A percentile compares a stretch with the other conserved stretches of the same genome.
Evolutionary conservation across 2,113 vertebrate genomes (phyloP).

Genomic region (Bos javanicus): DNA sequence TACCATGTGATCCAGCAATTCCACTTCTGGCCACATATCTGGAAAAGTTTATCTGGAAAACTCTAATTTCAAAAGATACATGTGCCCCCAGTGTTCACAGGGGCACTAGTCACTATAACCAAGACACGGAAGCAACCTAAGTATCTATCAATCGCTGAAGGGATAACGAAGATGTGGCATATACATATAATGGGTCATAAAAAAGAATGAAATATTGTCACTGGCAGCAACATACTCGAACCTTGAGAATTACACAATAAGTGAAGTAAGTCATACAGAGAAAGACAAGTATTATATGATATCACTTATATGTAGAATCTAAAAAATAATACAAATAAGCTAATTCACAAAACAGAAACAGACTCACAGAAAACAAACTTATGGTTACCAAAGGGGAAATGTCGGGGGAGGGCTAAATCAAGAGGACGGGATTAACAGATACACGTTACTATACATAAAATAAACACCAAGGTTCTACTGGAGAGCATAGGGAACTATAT

Average conservation of each 20-base stretch:
- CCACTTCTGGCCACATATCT: not conserved
- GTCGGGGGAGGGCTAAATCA: not conserved
- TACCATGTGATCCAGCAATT: not conserved
- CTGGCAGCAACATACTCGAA: not conserved
- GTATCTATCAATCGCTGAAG: too few relatives aligned
- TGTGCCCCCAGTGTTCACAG: not conserved
- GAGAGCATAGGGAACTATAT: not conserved
- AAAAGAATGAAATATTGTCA: not conserved
- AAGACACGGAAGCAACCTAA: not conserved
- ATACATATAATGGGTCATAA: not conserved
- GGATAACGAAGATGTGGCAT: not conserved
- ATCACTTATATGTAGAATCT: not conserved
- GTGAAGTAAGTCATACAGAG: not conserved
- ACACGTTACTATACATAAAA: not conserved
- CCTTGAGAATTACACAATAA: not conserved
- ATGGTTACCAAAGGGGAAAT: not conserved
- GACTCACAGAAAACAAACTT: not conserved
- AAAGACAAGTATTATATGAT: not conserved
- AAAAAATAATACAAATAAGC: not conserved
- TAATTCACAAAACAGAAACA: not conserved
- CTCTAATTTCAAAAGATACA: not conserved
- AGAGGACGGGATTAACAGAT: not conserved
- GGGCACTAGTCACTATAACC: not conserved
- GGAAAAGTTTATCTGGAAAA: not conserved
- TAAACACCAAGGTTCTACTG: not conserved